A percentile compares a stretch with the other conserved stretches of the same genome.
phyloP scores from a whole-genome alignment of 2,888 invertebrate genomes.

The Eupeodes latifasciatus region DNA sequence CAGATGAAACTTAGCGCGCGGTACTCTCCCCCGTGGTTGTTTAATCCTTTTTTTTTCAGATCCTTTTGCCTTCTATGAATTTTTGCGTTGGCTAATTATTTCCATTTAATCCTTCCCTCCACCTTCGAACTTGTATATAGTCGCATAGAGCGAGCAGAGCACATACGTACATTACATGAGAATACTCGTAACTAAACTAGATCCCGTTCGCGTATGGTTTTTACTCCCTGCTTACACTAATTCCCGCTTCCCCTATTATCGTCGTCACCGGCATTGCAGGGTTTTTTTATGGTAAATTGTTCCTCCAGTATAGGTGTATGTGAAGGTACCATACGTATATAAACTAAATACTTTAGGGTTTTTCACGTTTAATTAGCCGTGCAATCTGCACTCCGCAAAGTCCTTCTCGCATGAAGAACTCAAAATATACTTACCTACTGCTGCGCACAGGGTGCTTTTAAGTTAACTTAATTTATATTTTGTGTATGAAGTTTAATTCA shows the following conservation, averaged over 20 bases:
- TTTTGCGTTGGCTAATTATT: conserved; percentile 68
- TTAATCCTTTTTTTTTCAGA: conserved; percentile 50
- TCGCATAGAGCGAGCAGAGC: conserved; percentile 5
- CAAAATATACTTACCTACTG: conserved; percentile 22
- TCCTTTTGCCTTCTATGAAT: conserved; percentile 63
- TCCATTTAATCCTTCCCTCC: conserved; percentile 48
- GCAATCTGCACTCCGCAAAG: conserved; percentile 60
- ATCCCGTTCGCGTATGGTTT: background rate
- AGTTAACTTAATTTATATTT: background rate
- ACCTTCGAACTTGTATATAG: conserved; percentile 23
- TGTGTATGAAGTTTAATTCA: background rate
- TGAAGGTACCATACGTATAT: conserved; percentile 11
- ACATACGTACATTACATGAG: background rate
- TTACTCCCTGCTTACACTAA: background rate
- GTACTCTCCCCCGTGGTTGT: conserved; percentile 39
- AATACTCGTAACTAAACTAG: conserved; percentile 44
- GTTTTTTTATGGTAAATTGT: conserved; percentile 68
- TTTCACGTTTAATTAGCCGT: conserved; percentile 73
- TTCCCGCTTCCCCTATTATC: background rate
- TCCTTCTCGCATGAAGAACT: conserved; percentile 68
- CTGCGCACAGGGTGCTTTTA: background rate
- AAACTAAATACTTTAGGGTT: conserved; percentile 68
- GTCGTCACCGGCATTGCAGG: conserved; percentile 17
- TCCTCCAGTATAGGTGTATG: conserved; percentile 4
- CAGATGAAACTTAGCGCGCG: conserved; percentile 29